Evolutionary conservation across 2,797 vertebrate genomes (phyloP).

Genomic region (Pteropus rufus): DNA sequence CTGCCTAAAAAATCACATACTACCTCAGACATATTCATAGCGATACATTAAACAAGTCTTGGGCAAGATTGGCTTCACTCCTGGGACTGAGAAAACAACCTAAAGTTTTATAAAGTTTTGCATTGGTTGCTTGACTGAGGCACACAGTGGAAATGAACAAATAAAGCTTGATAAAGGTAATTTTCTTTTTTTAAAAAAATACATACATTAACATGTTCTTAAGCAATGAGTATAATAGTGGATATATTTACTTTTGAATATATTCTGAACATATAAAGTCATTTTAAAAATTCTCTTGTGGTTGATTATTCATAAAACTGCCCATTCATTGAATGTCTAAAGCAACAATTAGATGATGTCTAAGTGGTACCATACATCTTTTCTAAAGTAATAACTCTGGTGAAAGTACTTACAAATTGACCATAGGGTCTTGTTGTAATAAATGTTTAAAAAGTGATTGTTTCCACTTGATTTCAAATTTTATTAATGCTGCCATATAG

Average conservation of each 20-base stretch:
- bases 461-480: background rate
- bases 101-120: background rate
- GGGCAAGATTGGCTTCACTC: background rate
- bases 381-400: background rate
- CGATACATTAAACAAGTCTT: background rate
- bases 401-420: background rate
- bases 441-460: background rate
- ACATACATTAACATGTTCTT: background rate
- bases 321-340: background rate
- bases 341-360: background rate
- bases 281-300: background rate
- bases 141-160: background rate
- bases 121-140: background rate
- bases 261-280: background rate
- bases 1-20: slow-evolving; percentile 83
- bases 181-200: background rate
- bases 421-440: background rate
- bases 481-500: background rate
- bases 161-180: background rate
- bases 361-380: background rate
- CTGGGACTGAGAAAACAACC: background rate
- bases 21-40: background rate
- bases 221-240: background rate
- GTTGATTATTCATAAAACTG: background rate
- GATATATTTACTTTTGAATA: background rate